These are phyloP conservation scores for Phalera bucephala DNA, from an alignment of 2,888 invertebrate species.

Conservation along the genomic window DNA sequence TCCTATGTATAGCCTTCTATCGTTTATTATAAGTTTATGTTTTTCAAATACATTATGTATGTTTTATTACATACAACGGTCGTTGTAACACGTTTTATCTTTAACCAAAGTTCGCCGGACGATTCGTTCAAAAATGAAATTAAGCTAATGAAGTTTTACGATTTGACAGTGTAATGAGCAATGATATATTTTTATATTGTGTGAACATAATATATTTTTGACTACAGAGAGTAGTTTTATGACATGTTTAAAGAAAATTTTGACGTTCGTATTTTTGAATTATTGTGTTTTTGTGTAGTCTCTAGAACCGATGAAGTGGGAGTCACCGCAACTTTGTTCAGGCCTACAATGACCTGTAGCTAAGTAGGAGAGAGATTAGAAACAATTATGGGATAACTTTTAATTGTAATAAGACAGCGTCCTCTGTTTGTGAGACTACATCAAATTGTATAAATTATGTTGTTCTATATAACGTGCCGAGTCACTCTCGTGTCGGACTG, in stretches of 20 bases:
- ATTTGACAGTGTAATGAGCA: conserved; percentile 47
- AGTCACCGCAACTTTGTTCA: not conserved
- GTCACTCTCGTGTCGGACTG: conserved; percentile 24
- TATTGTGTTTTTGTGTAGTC: conserved; percentile 60
- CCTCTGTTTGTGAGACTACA: conserved; percentile 49
- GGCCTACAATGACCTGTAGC: too few relatives aligned
- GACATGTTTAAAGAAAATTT: conserved; percentile 56
- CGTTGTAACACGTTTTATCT: conserved; percentile 38
- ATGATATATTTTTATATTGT: conserved; percentile 46
- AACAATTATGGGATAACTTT: too few relatives aligned
- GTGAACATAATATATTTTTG: conserved; percentile 38
- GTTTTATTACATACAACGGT: conserved; percentile 44
- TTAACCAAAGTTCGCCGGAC: conserved; percentile 58
- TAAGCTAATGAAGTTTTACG: conserved; percentile 63
- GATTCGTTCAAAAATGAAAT: conserved; percentile 60
- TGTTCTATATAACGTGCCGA: conserved; percentile 40
- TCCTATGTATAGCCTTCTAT: conserved; percentile 40
- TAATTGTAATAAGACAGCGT: not conserved
- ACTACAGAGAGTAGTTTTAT: conserved; percentile 47
- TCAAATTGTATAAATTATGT: conserved; percentile 59
- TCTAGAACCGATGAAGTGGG: conserved; percentile 38
- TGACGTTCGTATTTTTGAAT: conserved; percentile 68
- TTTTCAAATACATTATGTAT: conserved; percentile 50
- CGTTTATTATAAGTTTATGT: conserved; percentile 34
- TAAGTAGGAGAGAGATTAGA: too few relatives aligned